phyloP scores from a whole-genome alignment of 2,888 invertebrate genomes.

The Ditula angustiorana region DNA sequence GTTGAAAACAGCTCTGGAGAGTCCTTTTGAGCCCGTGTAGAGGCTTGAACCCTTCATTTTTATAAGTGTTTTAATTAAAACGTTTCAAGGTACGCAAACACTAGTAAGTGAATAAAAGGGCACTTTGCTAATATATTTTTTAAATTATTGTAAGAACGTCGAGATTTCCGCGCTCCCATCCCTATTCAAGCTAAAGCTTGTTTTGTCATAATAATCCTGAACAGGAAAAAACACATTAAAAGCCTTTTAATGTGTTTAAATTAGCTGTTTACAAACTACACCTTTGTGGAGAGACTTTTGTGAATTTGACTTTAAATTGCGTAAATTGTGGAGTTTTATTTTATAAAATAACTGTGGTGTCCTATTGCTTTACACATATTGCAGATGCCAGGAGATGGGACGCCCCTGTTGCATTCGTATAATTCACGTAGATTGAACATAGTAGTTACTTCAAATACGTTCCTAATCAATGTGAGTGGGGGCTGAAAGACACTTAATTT shows the following conservation, averaged over 20 bases:
- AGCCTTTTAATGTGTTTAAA: slow-evolving; percentile 33
- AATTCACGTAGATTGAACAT: neutral
- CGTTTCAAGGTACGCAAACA: slow-evolving; percentile 60
- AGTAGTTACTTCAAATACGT: neutral
- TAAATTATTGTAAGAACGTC: slow-evolving; percentile 21
- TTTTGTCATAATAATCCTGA: slow-evolving; percentile 19
- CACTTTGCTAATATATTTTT: slow-evolving; percentile 19
- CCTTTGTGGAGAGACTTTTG: slow-evolving; percentile 22
- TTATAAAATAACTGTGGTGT: neutral
- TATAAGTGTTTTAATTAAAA: slow-evolving; percentile 74
- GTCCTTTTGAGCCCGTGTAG: slow-evolving; percentile 49
- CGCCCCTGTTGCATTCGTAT: neutral
- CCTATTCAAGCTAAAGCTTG: neutral
- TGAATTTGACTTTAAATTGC: neutral
- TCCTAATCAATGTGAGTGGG: slow-evolving; percentile 64
- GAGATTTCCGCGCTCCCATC: neutral
- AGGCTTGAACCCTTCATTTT: slow-evolving; percentile 49
- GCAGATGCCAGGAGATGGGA: neutral
- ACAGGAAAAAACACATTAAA: slow-evolving; percentile 28
- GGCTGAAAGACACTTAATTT: slow-evolving; percentile 67
- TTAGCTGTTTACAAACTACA: slow-evolving; percentile 29
- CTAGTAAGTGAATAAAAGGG: slow-evolving; percentile 42
- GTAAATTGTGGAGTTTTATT: neutral
- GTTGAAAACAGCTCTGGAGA: slow-evolving; percentile 47
- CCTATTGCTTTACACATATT: neutral